Evolutionary conservation across 2,888 invertebrate species (phyloP), one percentile per base, ranked within the genome.

Genomic region (Calameuta idolon): DNA sequence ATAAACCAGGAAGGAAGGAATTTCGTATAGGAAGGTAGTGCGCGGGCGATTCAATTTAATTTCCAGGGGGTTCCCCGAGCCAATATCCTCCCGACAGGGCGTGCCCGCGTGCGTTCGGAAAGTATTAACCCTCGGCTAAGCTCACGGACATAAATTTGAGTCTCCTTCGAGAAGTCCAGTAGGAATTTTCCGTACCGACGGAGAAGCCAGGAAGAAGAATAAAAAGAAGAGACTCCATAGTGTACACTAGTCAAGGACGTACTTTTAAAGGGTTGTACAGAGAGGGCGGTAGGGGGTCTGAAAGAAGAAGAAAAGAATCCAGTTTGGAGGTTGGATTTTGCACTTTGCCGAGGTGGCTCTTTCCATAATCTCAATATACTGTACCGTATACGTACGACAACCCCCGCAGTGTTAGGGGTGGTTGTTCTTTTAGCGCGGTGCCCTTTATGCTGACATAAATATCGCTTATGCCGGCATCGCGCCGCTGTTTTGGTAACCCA

Each of bases 391-490:
- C 23, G 55, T 55, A 55, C 55, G 55, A 55, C 55, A 55, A 55
- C 55, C 55, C 55, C 71, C 34, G 82, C 83, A 79, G 55, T 40
- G 40, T 55, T 55, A 55, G 82, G 79, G 78, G 35, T 79, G 80
- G 89, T 88, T 91, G 90, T 88, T 90, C 90, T 91, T 91, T 91
- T 90, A 85, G 85, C 85, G 80, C 75, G 76, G 87, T 87, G 87
- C 86, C 88, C 89, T 91, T 91, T 91, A 89, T 89, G 90, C 89
- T 88, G 91, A 90, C 91, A 91, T 90, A 91, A 91, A 91, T 91
- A 91, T 91, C 91, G 91, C 88, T 91, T 90, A 90, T 91, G 88
- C 86, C 83, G 87, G 87, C 89, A 85, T 87, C 86, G 89, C 87
- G 89, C 85, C 90, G 88, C 88, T 91, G 90, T 91, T 91, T 91